phyloP scores from a whole-genome alignment of 2,888 invertebrate genomes.

The Heteromyza rotundicornis region DNA sequence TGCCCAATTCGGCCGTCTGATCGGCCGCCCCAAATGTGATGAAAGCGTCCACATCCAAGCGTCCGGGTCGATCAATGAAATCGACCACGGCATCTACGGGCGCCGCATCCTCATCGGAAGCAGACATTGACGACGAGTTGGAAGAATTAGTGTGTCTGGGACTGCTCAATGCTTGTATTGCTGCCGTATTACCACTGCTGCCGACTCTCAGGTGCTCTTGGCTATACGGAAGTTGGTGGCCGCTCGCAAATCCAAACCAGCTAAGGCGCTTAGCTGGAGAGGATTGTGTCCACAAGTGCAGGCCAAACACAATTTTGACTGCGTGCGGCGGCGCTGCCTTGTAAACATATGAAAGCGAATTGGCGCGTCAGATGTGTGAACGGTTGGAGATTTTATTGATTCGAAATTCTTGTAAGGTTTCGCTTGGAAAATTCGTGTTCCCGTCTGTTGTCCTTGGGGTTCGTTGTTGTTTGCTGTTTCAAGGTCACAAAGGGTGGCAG shows the following conservation, averaged over 20 bases:
- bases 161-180: conserved; percentile 22
- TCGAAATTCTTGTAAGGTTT: not conserved
- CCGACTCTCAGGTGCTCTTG: not conserved
- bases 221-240: conserved; percentile 15
- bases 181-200: conserved; percentile 29
- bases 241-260: conserved; percentile 31
- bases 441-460: too few relatives aligned
- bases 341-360: conserved; percentile 24
- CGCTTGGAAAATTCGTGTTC: too few relatives aligned
- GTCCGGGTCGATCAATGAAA: conserved; percentile 39
- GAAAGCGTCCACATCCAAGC: conserved; percentile 21
- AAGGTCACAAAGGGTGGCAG: not conserved
- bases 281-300: conserved; percentile 32
- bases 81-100: conserved; percentile 43
- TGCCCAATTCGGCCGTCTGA: conserved; percentile 9
- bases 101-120: conserved; percentile 28
- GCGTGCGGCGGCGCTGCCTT: conserved; percentile 1
- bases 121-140: conserved; percentile 21
- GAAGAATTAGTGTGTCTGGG: not conserved
- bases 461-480: not conserved
- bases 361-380: not conserved
- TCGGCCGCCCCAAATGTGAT: not conserved
- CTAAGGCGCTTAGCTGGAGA: conserved; percentile 25
- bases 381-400: not conserved
- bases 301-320: conserved; percentile 35